Evolutionary conservation across 2,888 invertebrate species (phyloP).

Genomic region (Troglohyphantes excavatus): DNA sequence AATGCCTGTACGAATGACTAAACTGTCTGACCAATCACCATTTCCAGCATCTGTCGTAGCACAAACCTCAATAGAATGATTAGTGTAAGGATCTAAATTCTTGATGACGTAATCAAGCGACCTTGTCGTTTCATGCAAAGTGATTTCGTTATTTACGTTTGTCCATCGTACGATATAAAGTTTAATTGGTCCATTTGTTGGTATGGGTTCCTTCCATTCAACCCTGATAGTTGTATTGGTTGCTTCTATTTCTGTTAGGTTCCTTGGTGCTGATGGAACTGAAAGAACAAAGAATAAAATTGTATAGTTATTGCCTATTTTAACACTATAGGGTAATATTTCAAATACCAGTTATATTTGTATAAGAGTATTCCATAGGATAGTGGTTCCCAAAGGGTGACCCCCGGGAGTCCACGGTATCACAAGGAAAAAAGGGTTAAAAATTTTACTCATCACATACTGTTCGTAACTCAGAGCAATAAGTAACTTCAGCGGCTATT

Average conservation of each 20-base stretch:
- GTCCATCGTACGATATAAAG: conserved; percentile 24
- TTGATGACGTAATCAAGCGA: not conserved
- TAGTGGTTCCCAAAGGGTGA: no score
- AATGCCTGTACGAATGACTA: not conserved
- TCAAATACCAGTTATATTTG: no score
- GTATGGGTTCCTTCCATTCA: conserved; percentile 26
- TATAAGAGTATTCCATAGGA: no score
- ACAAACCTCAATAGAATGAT: conserved; percentile 5
- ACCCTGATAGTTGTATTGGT: conserved; percentile 18
- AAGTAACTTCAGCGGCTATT: no score
- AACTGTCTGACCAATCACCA: not conserved
- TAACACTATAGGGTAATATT: no score
- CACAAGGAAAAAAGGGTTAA: no score
- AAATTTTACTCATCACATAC: no score
- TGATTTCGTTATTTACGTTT: not conserved
- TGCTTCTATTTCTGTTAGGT: not conserved
- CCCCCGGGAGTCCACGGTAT: no score
- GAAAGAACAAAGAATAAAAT: no score
- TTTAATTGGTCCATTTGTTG: not conserved
- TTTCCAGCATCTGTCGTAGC: conserved; percentile 25
- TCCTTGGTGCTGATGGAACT: conserved; percentile 32
- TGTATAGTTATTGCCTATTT: no score
- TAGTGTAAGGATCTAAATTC: conserved; percentile 10
- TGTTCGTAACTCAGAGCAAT: no score
- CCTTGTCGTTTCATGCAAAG: not conserved